Evolutionary conservation across 92 coral and sea anemone genomes (phyloP), one percentile per base, ranked within the genome.

Genomic region (Actinostola sp.): DNA sequence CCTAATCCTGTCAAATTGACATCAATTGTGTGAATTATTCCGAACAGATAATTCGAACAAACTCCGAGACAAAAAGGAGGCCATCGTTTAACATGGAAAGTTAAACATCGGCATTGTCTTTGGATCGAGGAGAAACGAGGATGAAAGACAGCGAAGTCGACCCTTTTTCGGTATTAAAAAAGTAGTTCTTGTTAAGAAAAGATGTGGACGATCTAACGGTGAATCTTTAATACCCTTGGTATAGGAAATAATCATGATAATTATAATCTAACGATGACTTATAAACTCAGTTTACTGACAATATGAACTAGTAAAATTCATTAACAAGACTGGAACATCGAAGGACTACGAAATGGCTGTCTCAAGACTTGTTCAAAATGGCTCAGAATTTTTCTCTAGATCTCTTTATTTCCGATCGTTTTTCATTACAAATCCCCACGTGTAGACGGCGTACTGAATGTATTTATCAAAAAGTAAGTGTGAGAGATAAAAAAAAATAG

Each of bases 21-120:
- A 73, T 73, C 69, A 60, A 73, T 73, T 38, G 79, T 55, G 24
- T 45, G 70, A 73, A 73, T 61, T 26, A 43, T 46, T 73, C 48
- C 2, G 33, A 33, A 52, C 74, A 31, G 74, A 68, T 68, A 50
- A 68, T 50, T 21, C 50, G 33, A 68, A 33, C 45, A 33, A 64
- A 66, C 43, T 66, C 72, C 13, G 8, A 48, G 72, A 66, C 72
- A 25, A 66, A 28, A 44, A 66, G 24, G 51, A 8, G 10, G 16
- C 24, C 19, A 23, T 16, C 46, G 8, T 62, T 35, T 39, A 14
- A n/a, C n/a, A n/a, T n/a, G n/a, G n/a, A n/a, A n/a, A n/a, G n/a
- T n/a, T n/a, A n/a, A n/a, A n/a, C n/a, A n/a, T n/a, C n/a, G n/a
- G n/a, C n/a, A n/a, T n/a, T n/a, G n/a, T n/a, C n/a, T n/a, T n/a